Conservation (phyloP, 2,797 vertebrate species). For the Hylomyscus alleni region DNA sequence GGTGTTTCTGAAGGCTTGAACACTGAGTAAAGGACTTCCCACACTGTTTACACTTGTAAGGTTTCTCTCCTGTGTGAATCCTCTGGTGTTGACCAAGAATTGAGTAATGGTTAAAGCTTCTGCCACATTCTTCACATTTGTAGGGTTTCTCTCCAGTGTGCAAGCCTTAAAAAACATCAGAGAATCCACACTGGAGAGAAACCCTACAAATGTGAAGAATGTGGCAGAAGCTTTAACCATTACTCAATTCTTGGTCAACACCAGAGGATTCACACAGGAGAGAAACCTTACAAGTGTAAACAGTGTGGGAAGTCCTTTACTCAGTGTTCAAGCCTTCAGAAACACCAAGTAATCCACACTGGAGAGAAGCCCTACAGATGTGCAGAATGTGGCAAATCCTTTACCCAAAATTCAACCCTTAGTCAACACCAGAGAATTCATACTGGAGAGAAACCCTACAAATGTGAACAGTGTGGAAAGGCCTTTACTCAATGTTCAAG, state of each 20-base stretch:
- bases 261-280: slow-evolving; percentile 52
- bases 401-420: slow-evolving; percentile 46
- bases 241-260: neutral
- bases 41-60: slow-evolving; percentile 17
- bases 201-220: slow-evolving; percentile 71
- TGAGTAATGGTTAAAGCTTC: slow-evolving; percentile 36
- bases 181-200: slow-evolving; percentile 77
- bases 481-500: slow-evolving; percentile 62
- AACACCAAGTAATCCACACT: slow-evolving; percentile 38
- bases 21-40: slow-evolving; percentile 35
- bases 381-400: slow-evolving; percentile 51
- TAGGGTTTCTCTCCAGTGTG: slow-evolving; percentile 77
- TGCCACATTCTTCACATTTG: slow-evolving; percentile 71
- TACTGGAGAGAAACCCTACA: slow-evolving; percentile 75
- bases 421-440: slow-evolving; percentile 75
- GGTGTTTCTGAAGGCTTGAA: slow-evolving; percentile 36
- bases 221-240: slow-evolving; percentile 66
- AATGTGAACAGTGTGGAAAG: slow-evolving; percentile 72
- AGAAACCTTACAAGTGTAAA: slow-evolving; percentile 24
- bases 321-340: slow-evolving; percentile 25
- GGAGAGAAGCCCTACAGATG: slow-evolving; percentile 42
- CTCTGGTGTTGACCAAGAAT: slow-evolving; percentile 24
- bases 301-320: slow-evolving; percentile 42
- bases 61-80: slow-evolving; percentile 54
- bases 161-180: slow-evolving; percentile 74